Evolutionary conservation across 2,113 vertebrate genomes (phyloP), one percentile per base, ranked within the genome.

Genomic region (Ammospiza caudacuta): DNA sequence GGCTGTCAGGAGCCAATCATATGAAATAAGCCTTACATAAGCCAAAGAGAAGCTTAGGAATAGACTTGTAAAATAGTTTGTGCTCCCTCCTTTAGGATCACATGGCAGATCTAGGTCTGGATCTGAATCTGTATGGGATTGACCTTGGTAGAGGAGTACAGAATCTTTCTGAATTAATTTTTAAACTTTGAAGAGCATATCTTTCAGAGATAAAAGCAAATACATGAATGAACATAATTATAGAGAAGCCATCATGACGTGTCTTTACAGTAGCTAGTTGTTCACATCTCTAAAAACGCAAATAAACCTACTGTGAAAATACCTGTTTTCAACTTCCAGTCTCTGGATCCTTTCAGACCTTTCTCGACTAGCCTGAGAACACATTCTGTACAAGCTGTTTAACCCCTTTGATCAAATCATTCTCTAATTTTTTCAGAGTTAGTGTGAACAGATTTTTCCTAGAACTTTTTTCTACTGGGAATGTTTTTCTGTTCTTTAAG

Each of bases 11-110:
- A 97, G 58, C 66, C 94, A 92, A 93, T 86, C 21, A 2, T 80
- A 68, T 83, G 72, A 96, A 96, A 89, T 76, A 90, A 95, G 81
- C 54, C 80, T 94, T 96, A 90, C 66, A 55, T 94, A 96, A 95
- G 70, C 69, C 68, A 81, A 62, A 75, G 11, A 62, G 54, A 67
- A 94, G 63, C 63, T 73, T 85, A 72, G 54, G 55, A 90, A 87
- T 15, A 68, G 28, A 67, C 61, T 90, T 67, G 72, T 35, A 72
- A 89, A 89, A 70, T 77, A 63, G 49, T 85, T 81, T 79, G 37
- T 68, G 41, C 9, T 87, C 12, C 7, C 16, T 93, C 23, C 28
- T 70, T 72, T 27, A 72, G 19, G n/a, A 90, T 82, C 51, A 17
- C 8, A 29, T 49, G 41, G 64, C 27, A 90, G 22, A 79, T 76